A percentile compares a stretch with the other conserved stretches of the same genome.
Conservation (phyloP, 2,113 vertebrate genomes). For the Cottus gobio region DNA sequence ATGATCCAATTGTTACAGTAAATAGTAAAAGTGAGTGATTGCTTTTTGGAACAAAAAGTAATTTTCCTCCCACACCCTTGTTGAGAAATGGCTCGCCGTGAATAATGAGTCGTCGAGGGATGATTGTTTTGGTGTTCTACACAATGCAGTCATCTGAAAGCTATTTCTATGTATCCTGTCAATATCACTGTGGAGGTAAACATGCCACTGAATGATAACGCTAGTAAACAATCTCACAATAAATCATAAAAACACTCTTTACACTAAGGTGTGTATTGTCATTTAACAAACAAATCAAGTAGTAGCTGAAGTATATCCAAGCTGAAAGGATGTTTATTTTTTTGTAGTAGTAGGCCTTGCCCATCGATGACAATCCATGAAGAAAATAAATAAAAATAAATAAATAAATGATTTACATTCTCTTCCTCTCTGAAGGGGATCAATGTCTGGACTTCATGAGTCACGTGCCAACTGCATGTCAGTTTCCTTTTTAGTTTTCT, state of each 20-base stretch:
- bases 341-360: not conserved
- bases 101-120: conserved; percentile 3
- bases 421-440: conserved; percentile 20
- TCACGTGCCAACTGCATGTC: conserved; percentile 16
- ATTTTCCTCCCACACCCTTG: conserved; percentile 4
- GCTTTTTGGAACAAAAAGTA: conserved; percentile 14
- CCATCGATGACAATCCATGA: not conserved
- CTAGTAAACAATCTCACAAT: not conserved
- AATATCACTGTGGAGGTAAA: conserved; percentile 2
- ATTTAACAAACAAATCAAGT: not conserved
- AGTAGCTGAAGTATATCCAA: not conserved
- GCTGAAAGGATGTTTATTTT: not conserved
- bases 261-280: not conserved
- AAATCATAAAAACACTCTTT: not conserved
- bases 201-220: conserved; percentile 5
- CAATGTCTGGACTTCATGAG: not conserved
- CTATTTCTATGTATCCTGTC: conserved; percentile 16
- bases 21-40: conserved; percentile 7
- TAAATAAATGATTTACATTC: conserved; percentile 6
- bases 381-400: not conserved
- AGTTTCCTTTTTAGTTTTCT: conserved; percentile 19
- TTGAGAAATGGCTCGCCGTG: conserved; percentile 23
- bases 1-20: not conserved
- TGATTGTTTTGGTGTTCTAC: conserved; percentile 3
- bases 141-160: conserved; percentile 26